Base-by-base conservation (phyloP, 2,888 invertebrate species). In the Nebria salina region DNA sequence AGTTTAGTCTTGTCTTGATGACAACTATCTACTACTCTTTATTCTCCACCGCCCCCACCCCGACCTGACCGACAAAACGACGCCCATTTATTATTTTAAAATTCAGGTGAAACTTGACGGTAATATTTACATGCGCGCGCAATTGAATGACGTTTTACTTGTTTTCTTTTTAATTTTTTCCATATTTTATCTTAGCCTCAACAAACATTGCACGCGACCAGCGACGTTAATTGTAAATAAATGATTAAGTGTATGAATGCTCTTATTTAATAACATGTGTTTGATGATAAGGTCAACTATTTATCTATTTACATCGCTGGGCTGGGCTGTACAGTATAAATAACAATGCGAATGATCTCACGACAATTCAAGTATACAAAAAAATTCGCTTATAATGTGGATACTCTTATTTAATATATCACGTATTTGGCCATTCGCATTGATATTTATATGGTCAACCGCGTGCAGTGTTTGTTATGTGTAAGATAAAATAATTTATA, bases 401-500 rank as follows among this genome's bases (percentile, higher is more conserved):
- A 54, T 54, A 13, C 13, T 54, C 54, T 11, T 54, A 54, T 54
- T 54, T 54, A 13, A 54, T 54, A 13, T 20, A 20, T 20, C 20
- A 54, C 13, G 2, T 43, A 43, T 9, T 43, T 43, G 43, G 9
- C 43, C 8, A 54, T 54, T 54, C 54, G 54, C 54, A 34, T 34
- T 1, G 34, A 34, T 54, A 13, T 54, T 54, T 54, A 8, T 54
- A 54, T 34, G 4, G 34, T 5, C 5, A 34, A 1, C 34, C 34
- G 54, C 54, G 54, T 54, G 15, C 72, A 2, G 72, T 41, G 72
- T 72, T 72, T 72, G 20, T 26, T 15, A 26, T n/a, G 34, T 72
- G 25, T 34, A 34, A 34, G 34, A 72, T 20, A 34, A 72, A 72
- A 72, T 72, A 42, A 15, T 72, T 72, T 25, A 72, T 72, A 7